phyloP scores from a whole-genome alignment of 2,888 invertebrate genomes.

The Ophion slaviceki region DNA sequence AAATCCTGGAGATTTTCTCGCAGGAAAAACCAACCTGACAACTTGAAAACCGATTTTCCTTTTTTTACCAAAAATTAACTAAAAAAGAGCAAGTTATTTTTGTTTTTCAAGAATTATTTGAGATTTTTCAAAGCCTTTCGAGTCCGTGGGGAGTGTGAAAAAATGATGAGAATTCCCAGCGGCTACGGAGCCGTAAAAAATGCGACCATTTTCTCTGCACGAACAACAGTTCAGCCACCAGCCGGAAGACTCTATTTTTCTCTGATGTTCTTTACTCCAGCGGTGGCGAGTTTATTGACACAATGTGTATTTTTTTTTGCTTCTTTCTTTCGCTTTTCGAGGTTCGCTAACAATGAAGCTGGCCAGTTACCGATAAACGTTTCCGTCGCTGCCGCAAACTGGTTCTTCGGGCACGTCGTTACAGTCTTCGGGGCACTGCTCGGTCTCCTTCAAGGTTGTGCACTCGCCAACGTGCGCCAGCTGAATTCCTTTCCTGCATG shows the following conservation, averaged over 20 bases:
- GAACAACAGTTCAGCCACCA: not conserved
- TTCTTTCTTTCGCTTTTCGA: constrained; percentile 21
- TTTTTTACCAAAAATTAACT: no score
- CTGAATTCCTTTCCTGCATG: constrained; percentile 91
- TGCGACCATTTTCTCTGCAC: not conserved
- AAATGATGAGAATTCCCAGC: not conserved
- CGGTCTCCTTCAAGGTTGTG: constrained; percentile 88
- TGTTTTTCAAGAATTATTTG: not conserved
- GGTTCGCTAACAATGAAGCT: constrained; percentile 55
- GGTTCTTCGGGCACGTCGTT: constrained; percentile 87
- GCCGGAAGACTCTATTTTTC: constrained; percentile 39
- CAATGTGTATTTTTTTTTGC: constrained; percentile 1
- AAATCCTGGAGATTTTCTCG: no score
- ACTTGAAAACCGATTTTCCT: no score
- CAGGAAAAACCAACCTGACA: no score
- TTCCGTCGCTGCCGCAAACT: constrained; percentile 95
- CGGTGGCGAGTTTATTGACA: not conserved
- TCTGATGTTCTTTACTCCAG: constrained; percentile 10
- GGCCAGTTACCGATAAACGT: constrained; percentile 89
- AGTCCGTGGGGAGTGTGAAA: not conserved
- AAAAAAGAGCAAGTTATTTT: no score
- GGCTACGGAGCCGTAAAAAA: not conserved
- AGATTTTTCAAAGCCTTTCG: not conserved
- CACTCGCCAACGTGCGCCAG: constrained; percentile 95
- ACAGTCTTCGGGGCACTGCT: constrained; percentile 88